Evolutionary conservation across 2,113 vertebrate species (phyloP), one percentile per base, ranked within the genome.

Genomic region (Sapayoa aenigma): DNA sequence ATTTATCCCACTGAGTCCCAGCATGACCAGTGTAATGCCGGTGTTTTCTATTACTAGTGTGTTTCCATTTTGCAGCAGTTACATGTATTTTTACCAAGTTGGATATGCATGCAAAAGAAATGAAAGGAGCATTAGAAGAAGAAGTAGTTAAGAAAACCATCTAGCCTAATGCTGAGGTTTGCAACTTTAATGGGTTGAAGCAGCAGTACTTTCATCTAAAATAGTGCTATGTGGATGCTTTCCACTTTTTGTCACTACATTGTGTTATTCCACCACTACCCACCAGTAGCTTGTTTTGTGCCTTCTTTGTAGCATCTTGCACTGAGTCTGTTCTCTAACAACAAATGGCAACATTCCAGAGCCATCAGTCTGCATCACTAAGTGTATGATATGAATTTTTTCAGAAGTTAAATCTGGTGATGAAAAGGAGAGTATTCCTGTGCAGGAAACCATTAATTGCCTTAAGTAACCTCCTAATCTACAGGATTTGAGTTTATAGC

Each of bases 381-480:
- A 97, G 78, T 78, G 96, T 90, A 97, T 86, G 5, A 96, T 96
- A 86, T 93, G 66, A 24, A 72, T 94, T 85, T 98, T 98, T 92
- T 98, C 98, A 91, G 98, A 53, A 72, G 97, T 98, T 92, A 98
- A 98, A 76, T 97, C 98, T 98, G 66, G 11, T 37, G 46, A 63
- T 39, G 31, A 69, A 92, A 86, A 94, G 55, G 6, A 90, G 67
- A 78, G 19, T 23, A 56, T 87, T 58, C 12, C 77, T 83, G 30
- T 55, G 13, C 47, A 82, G 69, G 4, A 81, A 82, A 79, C 12
- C 22, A 68, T 31, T 44, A 47, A 44, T 79, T 93, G 25, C 14
- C 33, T 50, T 27, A 63, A 69, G 5, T 75, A 2, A 4, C 23
- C 7, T 79, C 27, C 17, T 60, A 76, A 85, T 25, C 21, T 52